Evolutionary conservation across 2,797 vertebrate genomes (phyloP).

Genomic region (Sarcoramphus papa): DNA sequence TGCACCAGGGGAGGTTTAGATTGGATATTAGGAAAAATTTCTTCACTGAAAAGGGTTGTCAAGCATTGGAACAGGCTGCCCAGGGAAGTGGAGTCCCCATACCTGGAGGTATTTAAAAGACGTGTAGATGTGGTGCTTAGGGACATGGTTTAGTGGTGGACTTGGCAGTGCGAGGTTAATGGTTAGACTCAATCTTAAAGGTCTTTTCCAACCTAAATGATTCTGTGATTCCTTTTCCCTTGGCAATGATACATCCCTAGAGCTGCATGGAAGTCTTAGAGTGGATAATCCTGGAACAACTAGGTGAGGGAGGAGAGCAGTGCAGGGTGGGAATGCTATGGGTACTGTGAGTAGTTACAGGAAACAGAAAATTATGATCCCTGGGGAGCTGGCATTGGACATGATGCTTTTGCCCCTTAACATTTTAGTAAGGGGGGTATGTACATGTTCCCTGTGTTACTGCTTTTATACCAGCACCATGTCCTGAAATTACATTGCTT

Average conservation of each 20-base stretch:
- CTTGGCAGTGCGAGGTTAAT: background rate
- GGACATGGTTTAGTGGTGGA: background rate
- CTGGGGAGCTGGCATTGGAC: background rate
- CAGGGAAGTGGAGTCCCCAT: too few species aligned
- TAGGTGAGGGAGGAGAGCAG: background rate
- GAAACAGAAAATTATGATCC: background rate
- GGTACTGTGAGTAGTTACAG: background rate
- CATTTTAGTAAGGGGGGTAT: accelerated
- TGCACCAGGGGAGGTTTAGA: background rate
- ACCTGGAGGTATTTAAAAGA: background rate
- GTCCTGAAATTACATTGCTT: too few species aligned
- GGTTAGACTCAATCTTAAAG: background rate
- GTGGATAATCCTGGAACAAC: background rate
- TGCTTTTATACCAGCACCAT: background rate
- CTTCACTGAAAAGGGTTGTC: too few species aligned
- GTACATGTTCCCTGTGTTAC: accelerated
- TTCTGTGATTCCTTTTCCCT: background rate
- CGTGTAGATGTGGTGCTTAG: accelerated
- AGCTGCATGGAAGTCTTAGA: background rate
- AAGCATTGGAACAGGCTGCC: background rate
- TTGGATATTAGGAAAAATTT: background rate
- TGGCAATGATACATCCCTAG: background rate
- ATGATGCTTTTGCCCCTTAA: background rate
- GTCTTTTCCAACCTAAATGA: background rate
- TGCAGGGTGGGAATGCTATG: background rate